Evolutionary conservation across 2,888 invertebrate species (phyloP), one percentile per base, ranked within the genome.

Genomic region (Laothoe populi): DNA sequence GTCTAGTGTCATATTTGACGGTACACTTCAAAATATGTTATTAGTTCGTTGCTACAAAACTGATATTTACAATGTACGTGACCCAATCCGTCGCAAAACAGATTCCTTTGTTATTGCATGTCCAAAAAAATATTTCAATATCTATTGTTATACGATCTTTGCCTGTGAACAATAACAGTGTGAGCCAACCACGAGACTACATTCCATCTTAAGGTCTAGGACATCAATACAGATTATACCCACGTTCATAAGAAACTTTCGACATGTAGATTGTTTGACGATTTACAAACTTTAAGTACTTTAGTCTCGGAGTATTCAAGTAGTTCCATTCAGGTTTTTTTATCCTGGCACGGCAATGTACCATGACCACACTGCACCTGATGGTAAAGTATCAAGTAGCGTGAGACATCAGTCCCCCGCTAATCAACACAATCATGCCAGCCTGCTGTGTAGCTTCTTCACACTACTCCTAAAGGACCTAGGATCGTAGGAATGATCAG

Each of bases 151-250:
- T 8, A 44, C 16, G 19, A 8, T 19, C 19, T 31, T 31, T 13
- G 38, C 11, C 26, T 38, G 38, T 8, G 38, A 19, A 44, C 44
- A 44, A 42, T 16, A 42, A 19, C 10, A 44, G 1, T 42, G 16
- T 42, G 16, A 42, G 42, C 11, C 16, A 42, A 38, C 38, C 7
- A 16, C 16, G 7, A 42, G 42, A 42, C 42, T 5, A 19, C 44
- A 44, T 44, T 44, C 44, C 19, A 44, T 19, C 7, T 19, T 44
- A 44, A 44, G 44, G 44, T 44, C 44, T 44, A 44, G 44, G 44
- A 44, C 44, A 19, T 19, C 19, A 10, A 44, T 7, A 19, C 1
- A 42, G 42, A 44, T n/a, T 42, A 13, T 8, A 21, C 19, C 44
- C 8, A 44, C 44, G 16, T 8, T 44, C 44, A 44, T 19, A 19